Percentiles rank a stretch among this genome's conserved stretches.
These are phyloP conservation scores for Oreohelix idahoensis DNA, from an alignment of 1,140 invertebrate genomes.

Conservation along the genomic window DNA sequence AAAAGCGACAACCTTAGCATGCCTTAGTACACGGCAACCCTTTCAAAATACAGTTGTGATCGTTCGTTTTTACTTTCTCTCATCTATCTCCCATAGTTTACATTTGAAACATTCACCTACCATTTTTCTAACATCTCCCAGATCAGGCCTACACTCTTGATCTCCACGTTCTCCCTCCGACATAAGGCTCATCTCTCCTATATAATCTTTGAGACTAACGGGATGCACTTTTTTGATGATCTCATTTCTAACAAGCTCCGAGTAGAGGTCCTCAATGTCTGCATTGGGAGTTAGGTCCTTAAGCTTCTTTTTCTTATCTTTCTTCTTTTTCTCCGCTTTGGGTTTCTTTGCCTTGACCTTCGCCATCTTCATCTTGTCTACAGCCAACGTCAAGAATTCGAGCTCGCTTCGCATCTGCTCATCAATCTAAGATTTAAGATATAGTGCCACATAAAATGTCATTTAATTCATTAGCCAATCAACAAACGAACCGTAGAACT, in stretches of 20 bases:
- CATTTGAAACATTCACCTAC: neutral
- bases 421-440: neutral
- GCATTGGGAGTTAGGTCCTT: neutral
- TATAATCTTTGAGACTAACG: neutral
- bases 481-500: too few relatives aligned
- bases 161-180: neutral
- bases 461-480: too few relatives aligned
- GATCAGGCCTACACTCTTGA: neutral
- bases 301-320: neutral
- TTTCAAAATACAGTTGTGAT: too few relatives aligned
- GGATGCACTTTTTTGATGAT: neutral
- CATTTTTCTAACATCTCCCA: slow-evolving; percentile 2
- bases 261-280: neutral
- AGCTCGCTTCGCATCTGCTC: slow-evolving; percentile 5
- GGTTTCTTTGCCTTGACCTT: neutral
- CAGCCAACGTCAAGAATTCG: neutral
- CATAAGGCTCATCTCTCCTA: slow-evolving; percentile 2
- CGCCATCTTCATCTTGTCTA: neutral
- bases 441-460: neutral
- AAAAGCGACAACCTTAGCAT: too few relatives aligned
- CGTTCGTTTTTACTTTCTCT: too few relatives aligned
- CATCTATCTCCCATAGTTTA: too few relatives aligned
- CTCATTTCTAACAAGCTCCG: neutral
- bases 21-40: too few relatives aligned
- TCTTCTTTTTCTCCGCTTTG: neutral